Percentiles rank a stretch among this genome's conserved stretches.
These are phyloP conservation scores for Tragulus kanchil DNA, from an alignment of 2,113 vertebrate species.

Conservation along the genomic window DNA sequence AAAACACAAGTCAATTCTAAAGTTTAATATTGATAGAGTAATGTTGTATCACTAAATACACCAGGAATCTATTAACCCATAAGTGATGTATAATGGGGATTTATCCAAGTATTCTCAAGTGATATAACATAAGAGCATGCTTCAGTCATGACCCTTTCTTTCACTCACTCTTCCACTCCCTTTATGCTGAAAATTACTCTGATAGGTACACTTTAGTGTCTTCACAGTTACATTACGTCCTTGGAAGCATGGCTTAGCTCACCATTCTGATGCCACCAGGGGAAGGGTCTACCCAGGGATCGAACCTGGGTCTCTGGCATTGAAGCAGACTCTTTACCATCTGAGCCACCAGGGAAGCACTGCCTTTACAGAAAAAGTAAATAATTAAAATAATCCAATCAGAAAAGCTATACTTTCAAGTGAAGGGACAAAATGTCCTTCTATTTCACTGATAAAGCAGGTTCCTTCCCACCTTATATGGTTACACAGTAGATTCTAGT, in stretches of 20 bases:
- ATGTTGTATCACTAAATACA: neutral
- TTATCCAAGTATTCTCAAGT: conserved; percentile 25
- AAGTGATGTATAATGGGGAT: neutral
- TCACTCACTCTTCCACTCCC: neutral
- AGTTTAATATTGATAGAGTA: neutral
- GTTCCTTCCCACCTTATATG: neutral
- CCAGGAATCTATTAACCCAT: neutral
- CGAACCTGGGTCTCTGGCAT: no score
- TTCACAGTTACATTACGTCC: neutral
- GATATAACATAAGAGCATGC: neutral
- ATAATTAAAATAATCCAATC: neutral
- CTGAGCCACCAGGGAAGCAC: no score
- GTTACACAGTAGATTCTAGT: neutral
- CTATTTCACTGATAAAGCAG: neutral
- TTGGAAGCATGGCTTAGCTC: neutral
- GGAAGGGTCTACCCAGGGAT: no score
- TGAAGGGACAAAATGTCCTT: neutral
- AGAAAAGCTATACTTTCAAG: neutral
- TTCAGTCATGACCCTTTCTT: neutral
- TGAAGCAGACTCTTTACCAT: no score
- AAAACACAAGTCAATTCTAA: neutral
- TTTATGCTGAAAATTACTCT: neutral
- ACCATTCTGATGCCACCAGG: no score
- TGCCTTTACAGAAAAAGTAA: conserved; percentile 20
- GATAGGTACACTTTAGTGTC: neutral